Base-by-base conservation (phyloP, 2,888 invertebrate genomes). In the Ectemnius continuus region DNA sequence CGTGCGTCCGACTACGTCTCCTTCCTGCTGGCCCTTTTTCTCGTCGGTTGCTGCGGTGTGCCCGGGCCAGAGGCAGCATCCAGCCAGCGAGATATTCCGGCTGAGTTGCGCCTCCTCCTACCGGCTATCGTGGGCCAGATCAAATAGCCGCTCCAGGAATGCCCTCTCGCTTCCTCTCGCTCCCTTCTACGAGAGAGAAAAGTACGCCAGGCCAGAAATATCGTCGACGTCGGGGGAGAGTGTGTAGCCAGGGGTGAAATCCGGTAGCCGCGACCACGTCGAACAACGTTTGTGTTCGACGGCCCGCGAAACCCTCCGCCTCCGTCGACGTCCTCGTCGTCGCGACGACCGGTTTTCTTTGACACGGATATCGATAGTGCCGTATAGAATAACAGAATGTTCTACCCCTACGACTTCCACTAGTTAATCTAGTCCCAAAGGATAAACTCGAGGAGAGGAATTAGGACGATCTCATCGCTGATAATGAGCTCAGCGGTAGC, bases 231-330 rank as follows among this genome's bases (percentile, higher is more conserved):
- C n/a, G 73, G 73, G 71, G 78, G 79, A 73, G 82, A 80, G 80
- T 81, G 88, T 88, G 85, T 88, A 90, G 85, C 87, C 89, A 88
- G 89, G 90, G 89, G 84, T 90, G 86, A 91, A 90, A 90, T 90
- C 88, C 89, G 88, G 90, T 90, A 90, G 90, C 89, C 83, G 86
- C 84, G 86, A 82, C 83, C 87, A 88, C 86, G 88, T 88, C 89
- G 83, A 87, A 83, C 84, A 85, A 84, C 84, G 85, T 88, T 88
- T 84, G 85, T 84, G 85, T 86, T 84, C 84, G 86, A 85, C 88
- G 52, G 52, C 52, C 14, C 52, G 52, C 52, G 52, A 52, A 52
- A 52, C 5, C 6, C 16, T 86, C 85, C 81, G 85, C 87, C 80
- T 81, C 80, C 87, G 87, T 85, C 83, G 79, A 61, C 58, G 71